These are phyloP conservation scores for Drosophila acutilabella DNA, from an alignment of 2,888 invertebrate species.

Conservation along the genomic window DNA sequence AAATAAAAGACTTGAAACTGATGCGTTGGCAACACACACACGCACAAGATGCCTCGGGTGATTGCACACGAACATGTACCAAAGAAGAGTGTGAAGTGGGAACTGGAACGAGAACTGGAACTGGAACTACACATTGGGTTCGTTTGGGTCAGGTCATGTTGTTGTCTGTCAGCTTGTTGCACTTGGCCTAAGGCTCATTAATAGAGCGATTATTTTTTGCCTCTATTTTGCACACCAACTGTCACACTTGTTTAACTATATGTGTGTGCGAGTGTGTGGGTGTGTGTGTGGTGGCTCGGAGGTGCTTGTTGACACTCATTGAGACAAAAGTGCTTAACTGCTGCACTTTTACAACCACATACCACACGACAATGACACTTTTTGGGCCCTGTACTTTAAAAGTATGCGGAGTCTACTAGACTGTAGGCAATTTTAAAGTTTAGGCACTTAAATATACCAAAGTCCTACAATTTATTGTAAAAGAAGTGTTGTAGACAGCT, in stretches of 20 bases:
- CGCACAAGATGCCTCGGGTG: slow-evolving; percentile 19
- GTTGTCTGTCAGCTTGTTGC: slow-evolving; percentile 77
- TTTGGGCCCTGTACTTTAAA: slow-evolving; percentile 19
- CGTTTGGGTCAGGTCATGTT: slow-evolving; percentile 65
- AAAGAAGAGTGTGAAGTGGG: slow-evolving; percentile 41
- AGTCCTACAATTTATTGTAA: no score
- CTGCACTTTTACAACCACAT: slow-evolving; percentile 69
- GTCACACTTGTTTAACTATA: slow-evolving; percentile 27
- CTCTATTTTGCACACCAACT: slow-evolving; percentile 48
- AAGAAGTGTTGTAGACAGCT: no score
- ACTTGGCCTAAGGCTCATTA: slow-evolving; percentile 80
- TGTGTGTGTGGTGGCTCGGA: slow-evolving; percentile 35
- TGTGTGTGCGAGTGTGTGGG: neutral
- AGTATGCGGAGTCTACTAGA: neutral
- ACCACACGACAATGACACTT: slow-evolving; percentile 43
- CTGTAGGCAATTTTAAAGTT: neutral
- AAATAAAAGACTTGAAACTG: slow-evolving; percentile 5
- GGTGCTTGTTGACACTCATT: slow-evolving; percentile 79
- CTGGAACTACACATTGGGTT: neutral
- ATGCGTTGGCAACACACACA: slow-evolving; percentile 12
- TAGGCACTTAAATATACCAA: no score
- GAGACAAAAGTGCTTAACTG: slow-evolving; percentile 81
- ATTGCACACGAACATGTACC: slow-evolving; percentile 37
- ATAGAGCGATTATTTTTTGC: slow-evolving; percentile 73
- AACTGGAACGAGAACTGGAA: slow-evolving; percentile 14